Conservation (phyloP, 2,888 invertebrate species). For the Coecobrya sp. region DNA sequence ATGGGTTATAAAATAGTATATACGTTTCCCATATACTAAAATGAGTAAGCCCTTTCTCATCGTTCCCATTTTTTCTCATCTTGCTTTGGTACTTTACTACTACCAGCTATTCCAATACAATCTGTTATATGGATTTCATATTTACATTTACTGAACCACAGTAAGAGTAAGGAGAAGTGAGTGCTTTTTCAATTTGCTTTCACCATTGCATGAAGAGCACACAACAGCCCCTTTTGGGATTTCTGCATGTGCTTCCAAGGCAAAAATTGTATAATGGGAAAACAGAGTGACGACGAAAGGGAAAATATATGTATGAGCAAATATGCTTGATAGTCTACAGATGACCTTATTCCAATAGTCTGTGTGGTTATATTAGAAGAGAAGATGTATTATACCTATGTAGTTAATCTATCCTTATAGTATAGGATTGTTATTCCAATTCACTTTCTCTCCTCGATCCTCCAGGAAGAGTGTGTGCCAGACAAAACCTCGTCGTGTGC, state of each 20-base stretch:
- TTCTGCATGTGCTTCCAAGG: neutral
- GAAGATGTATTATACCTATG: no score
- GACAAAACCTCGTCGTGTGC: neutral
- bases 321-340: neutral
- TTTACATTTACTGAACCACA: conserved; percentile 30
- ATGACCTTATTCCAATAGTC: neutral
- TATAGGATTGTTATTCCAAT: neutral
- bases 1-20: neutral
- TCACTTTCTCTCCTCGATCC: neutral
- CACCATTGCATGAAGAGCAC: neutral
- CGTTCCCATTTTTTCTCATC: neutral
- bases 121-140: no score
- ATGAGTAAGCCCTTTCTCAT: neutral
- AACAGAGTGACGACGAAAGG: neutral
- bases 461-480: neutral
- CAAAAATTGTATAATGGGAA: conserved; percentile 18
- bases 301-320: neutral
- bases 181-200: conserved; percentile 15
- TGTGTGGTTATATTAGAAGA: no score
- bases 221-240: neutral
- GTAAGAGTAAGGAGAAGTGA: neutral
- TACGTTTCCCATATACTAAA: neutral
- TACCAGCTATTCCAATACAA: neutral
- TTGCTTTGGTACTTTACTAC: neutral
- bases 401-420: no score